Conservation (phyloP, 2,888 invertebrate species). For the Allolobophora icterica region DNA sequence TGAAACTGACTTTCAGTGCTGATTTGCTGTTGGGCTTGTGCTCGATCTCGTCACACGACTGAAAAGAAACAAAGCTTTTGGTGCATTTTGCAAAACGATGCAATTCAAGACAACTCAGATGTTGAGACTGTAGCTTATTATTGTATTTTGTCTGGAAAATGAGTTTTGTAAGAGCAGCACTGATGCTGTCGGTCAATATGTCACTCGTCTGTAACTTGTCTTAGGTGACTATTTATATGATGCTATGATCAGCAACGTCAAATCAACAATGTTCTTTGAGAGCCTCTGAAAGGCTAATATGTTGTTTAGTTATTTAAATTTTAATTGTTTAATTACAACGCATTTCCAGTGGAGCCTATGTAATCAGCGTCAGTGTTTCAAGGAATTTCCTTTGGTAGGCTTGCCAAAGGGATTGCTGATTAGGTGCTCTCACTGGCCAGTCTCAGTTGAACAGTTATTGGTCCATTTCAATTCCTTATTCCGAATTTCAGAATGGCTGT, state of each 20-base stretch:
- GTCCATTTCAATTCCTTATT: neutral
- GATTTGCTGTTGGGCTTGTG: neutral
- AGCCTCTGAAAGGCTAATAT: neutral
- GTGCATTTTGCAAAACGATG: neutral
- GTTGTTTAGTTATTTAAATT: neutral
- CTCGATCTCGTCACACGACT: neutral
- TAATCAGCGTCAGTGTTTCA: neutral
- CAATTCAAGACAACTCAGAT: slow-evolving; percentile 24
- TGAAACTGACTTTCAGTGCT: neutral
- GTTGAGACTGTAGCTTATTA: neutral
- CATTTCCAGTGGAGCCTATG: neutral
- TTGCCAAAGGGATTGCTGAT: neutral
- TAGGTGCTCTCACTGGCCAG: neutral
- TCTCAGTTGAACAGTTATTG: neutral
- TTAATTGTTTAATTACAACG: neutral
- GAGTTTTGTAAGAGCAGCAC: neutral
- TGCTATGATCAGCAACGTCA: no score
- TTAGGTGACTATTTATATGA: no score
- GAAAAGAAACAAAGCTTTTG: neutral
- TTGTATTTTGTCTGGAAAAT: slow-evolving; percentile 21
- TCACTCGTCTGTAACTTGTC: no score
- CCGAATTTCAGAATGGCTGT: neutral
- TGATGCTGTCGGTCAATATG: neutral
- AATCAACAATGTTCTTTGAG: no score
- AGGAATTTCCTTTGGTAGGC: neutral